Percentiles rank a stretch among this genome's conserved stretches.
These are phyloP conservation scores for Petrocephalus schoutedeni DNA, from an alignment of 2,797 vertebrate species.

Conservation along the genomic window DNA sequence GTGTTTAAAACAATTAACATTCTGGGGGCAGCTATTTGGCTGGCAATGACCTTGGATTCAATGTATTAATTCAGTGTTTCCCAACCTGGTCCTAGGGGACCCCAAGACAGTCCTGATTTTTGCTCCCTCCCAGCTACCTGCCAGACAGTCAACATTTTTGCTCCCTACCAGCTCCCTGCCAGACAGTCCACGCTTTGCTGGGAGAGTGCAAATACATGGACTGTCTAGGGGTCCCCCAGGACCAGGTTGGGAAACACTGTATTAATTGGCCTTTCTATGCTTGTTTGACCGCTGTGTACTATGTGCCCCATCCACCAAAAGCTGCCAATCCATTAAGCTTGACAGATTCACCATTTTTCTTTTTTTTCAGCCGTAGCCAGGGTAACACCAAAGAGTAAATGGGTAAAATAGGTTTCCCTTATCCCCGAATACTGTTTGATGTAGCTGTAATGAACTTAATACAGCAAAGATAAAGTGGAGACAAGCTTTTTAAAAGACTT, in stretches of 20 bases:
- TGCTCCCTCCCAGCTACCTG: neutral
- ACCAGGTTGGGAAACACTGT: neutral
- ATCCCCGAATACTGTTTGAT: slow-evolving; percentile 21
- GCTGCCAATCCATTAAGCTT: slow-evolving; percentile 18
- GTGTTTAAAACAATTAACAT: neutral
- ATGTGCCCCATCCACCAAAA: neutral
- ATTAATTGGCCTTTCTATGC: neutral
- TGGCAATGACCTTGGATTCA: neutral
- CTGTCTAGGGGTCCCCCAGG: neutral
- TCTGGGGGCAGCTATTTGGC: neutral
- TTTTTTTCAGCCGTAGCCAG: slow-evolving; percentile 21
- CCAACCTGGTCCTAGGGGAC: neutral
- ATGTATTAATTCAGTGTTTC: neutral
- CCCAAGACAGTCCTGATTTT: neutral
- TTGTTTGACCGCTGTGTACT: neutral
- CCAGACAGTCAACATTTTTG: neutral
- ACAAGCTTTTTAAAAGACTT: slow-evolving; percentile 35
- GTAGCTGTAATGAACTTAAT: slow-evolving; percentile 29
- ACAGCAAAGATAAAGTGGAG: slow-evolving; percentile 34
- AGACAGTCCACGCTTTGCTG: neutral
- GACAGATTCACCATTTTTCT: neutral
- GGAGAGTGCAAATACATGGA: neutral
- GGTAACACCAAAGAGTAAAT: slow-evolving; percentile 32
- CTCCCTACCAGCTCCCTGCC: neutral
- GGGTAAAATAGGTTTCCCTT: slow-evolving; percentile 11